Conservation (phyloP, 1,140 invertebrate genomes). For the Leptinotarsa lineolata region DNA sequence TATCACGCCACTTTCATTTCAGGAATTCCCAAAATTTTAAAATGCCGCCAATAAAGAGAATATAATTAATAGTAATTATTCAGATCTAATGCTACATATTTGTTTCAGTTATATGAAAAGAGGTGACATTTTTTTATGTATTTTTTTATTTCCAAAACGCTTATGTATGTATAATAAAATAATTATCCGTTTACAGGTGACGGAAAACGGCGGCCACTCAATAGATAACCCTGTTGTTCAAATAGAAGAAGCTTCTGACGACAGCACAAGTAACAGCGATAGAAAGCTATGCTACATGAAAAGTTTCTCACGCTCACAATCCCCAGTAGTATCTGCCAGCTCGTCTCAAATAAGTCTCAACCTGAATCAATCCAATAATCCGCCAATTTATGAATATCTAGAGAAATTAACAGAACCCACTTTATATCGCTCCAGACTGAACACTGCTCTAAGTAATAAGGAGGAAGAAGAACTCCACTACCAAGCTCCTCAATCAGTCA, state of each 20-base stretch:
- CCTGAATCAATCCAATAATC: constrained; percentile 38
- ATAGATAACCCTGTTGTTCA: constrained; percentile 55
- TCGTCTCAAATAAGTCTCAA: constrained; percentile 55
- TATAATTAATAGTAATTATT: too few species aligned
- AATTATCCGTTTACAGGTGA: constrained; percentile 17
- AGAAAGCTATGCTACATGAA: constrained; percentile 57
- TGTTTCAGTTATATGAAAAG: too few species aligned
- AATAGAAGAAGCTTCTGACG: constrained; percentile 54
- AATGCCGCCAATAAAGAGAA: too few species aligned
- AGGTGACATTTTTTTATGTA: too few species aligned
- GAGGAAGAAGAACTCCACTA: constrained; percentile 45
- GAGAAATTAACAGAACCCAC: constrained; percentile 56
- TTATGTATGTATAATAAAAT: not conserved
- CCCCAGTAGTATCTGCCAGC: constrained; percentile 55
- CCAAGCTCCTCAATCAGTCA: constrained; percentile 49
- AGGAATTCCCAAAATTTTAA: too few species aligned
- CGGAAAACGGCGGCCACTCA: constrained; percentile 30
- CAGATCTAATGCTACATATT: too few species aligned
- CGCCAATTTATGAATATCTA: constrained; percentile 57
- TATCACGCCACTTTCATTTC: too few species aligned
- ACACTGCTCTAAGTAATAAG: constrained; percentile 50
- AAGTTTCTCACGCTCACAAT: constrained; percentile 57
- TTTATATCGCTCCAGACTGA: constrained; percentile 53
- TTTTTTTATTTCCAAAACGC: too few species aligned
- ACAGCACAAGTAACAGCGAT: constrained; percentile 54